Evolutionary conservation across 1,140 invertebrate species (phyloP).

Genomic region (Acyrthosiphon pisum): DNA sequence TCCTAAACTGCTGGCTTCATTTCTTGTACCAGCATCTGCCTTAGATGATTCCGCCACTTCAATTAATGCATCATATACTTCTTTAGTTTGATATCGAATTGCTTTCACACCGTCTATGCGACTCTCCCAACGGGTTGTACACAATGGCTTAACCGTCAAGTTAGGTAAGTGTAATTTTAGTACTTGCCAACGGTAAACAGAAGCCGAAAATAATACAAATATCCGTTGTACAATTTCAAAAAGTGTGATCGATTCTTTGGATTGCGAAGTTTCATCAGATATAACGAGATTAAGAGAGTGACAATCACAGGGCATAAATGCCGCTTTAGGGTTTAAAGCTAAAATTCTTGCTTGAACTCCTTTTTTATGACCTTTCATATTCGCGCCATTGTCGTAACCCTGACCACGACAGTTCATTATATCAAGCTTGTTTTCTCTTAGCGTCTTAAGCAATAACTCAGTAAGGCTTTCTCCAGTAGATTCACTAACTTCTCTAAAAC

Average conservation of each 20-base stretch:
- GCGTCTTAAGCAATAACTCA: conserved; percentile 40
- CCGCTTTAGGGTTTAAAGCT: too few species aligned
- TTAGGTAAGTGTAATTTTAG: conserved; percentile 18
- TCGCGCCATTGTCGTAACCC: conserved; percentile 37
- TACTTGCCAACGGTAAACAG: conserved; percentile 47
- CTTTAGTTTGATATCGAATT: conserved; percentile 54
- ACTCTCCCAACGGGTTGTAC: conserved; percentile 41
- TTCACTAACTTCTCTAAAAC: conserved; percentile 45
- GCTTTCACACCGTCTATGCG: conserved; percentile 28
- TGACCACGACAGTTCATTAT: conserved; percentile 9
- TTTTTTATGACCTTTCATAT: conserved; percentile 7
- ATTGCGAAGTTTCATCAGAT: too few species aligned
- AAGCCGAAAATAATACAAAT: conserved; percentile 31
- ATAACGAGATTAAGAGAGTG: too few species aligned
- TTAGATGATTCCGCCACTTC: conserved; percentile 60
- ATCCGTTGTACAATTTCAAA: conserved; percentile 19
- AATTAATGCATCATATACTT: conserved; percentile 58
- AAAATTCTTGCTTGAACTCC: not conserved
- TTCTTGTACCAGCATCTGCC: conserved; percentile 59
- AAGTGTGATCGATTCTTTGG: too few species aligned
- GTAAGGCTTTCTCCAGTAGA: conserved; percentile 55
- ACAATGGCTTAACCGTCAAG: conserved; percentile 37
- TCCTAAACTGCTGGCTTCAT: conserved; percentile 59
- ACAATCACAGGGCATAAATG: too few species aligned
- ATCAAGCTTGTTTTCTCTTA: conserved; percentile 8